Conservation (phyloP, 2,113 vertebrate genomes). For the Pelmatolapia mariae region DNA sequence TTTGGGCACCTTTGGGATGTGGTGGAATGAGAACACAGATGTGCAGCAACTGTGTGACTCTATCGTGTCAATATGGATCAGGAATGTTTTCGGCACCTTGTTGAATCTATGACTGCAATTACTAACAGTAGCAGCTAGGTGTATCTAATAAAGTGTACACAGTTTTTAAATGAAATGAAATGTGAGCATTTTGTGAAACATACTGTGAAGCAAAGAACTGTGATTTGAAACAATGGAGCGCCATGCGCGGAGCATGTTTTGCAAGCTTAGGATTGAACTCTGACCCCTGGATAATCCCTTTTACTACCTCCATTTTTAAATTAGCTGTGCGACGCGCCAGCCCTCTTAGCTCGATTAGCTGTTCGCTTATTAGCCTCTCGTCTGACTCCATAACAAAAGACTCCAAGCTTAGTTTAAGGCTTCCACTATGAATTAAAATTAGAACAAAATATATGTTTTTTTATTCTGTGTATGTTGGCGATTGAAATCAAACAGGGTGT, state of each 20-base stretch:
- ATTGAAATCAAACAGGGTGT: not conserved
- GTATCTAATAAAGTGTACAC: not conserved
- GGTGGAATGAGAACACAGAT: not conserved
- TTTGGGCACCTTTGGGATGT: not conserved
- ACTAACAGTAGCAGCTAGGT: not conserved
- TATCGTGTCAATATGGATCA: not conserved
- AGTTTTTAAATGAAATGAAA: not conserved
- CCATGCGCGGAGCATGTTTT: constrained; percentile 50
- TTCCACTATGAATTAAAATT: not conserved
- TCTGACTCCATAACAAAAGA: not conserved
- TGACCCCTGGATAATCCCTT: constrained; percentile 72
- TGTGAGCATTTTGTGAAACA: not conserved
- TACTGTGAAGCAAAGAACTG: constrained; percentile 15
- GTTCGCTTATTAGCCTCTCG: constrained; percentile 34
- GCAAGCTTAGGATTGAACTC: constrained; percentile 65
- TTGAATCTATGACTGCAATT: not conserved
- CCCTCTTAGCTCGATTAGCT: constrained; percentile 23
- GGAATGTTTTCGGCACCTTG: not conserved
- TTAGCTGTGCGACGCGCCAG: constrained; percentile 69
- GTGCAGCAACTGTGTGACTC: not conserved
- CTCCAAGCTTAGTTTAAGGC: not conserved
- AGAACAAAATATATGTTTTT: not conserved
- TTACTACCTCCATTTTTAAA: constrained; percentile 68
- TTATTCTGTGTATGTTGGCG: not conserved
- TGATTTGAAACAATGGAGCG: constrained; percentile 44